Base-by-base conservation (phyloP, 2,113 vertebrate species). In the Hippocampus comes region DNA sequence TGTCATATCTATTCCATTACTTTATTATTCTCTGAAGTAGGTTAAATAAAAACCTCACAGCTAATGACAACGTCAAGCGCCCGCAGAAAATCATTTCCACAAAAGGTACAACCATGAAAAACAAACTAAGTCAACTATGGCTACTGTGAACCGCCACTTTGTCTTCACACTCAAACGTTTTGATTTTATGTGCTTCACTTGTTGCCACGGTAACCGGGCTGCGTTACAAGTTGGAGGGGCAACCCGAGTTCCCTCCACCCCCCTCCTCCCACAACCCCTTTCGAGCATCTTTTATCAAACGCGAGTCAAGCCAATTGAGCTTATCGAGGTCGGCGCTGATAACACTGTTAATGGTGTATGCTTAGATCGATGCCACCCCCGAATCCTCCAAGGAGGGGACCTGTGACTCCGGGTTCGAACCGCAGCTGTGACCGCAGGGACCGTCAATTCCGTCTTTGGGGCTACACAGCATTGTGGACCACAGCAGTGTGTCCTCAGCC, bases 331-430 rank as follows among this genome's bases (percentile, higher is more conserved):
- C 73, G 38, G 81, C 77, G 78, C 89, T 84, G 93, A 95, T 95
- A 95, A 94, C 92, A 91, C 78, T 93, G 92, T 94, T 95, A 94
- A 94, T 93, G 92, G 92, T 90, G 91, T 94, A 94, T 92, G 92
- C 93, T 94, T 91, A 92, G 88, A 93, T 93, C 88, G 89, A 89
- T 89, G 88, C 86, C 48, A 79, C 82, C 82, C 82, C 77, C 83
- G 88, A 93, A 92, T 88, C 91, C 91, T 38, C 73, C 85, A 85
- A 66, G 59, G 77, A 21, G 63, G 78, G 72, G 77, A 80, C 67
- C 68, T 76, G 80, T 79, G 72, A 79, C 66, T 71, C 75, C 56
- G 74, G 80, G 84, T 83, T 83, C 82, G 78, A 82, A 87, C 87
- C 41, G 3, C 3, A n/a, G 80, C 83, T 84, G 74, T 83, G 86